Evolutionary conservation across 2,888 invertebrate species (phyloP), one percentile per base, ranked within the genome.

Genomic region (Orthosia gothica): DNA sequence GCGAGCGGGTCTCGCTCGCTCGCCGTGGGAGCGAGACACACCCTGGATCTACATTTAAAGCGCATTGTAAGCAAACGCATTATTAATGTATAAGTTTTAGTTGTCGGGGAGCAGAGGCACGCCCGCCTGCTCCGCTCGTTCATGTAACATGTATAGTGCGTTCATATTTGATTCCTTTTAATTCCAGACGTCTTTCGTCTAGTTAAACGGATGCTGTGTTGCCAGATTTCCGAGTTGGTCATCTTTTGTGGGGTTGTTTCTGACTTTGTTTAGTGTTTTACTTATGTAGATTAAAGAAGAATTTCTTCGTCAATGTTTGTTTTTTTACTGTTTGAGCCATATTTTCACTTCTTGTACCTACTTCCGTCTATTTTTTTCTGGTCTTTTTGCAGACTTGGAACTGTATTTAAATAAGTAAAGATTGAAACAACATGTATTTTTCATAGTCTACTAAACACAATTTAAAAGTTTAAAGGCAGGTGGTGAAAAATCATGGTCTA

Each of bases 51-150:
- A 96, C 96, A 96, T 96, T 96, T 96, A 96, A 96, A 96, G 96
- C 95, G 95, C 96, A 96, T 96, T 95, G 96, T 96, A 96, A 96
- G 95, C 96, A 96, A 95, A 93, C 92, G 93, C 93, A 96, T 96
- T 96, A 96, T 95, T 96, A 96, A 96, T 96, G 96, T 95, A 96
- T 93, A 95, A 94, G 94, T 95, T 96, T 96, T 95, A 96, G 96
- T 95, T 95, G 94, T 95, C 93, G 93, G 94, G 93, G 93, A 94
- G 94, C 92, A 92, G 91, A 89, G 93, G 93, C 92, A 93, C 93
- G 93, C 92, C 93, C 91, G 93, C 92, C 94, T 91, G 93, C 92
- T 92, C 88, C 90, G 92, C 73, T 92, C 93, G 91, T 94, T 95
- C 95, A 96, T 96, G 92, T 92, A 95, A 94, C 94, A 95, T 96